A percentile compares a stretch with the other conserved stretches of the same genome.
phyloP scores from a whole-genome alignment of 2,113 vertebrate species.

The Strix aluco region DNA sequence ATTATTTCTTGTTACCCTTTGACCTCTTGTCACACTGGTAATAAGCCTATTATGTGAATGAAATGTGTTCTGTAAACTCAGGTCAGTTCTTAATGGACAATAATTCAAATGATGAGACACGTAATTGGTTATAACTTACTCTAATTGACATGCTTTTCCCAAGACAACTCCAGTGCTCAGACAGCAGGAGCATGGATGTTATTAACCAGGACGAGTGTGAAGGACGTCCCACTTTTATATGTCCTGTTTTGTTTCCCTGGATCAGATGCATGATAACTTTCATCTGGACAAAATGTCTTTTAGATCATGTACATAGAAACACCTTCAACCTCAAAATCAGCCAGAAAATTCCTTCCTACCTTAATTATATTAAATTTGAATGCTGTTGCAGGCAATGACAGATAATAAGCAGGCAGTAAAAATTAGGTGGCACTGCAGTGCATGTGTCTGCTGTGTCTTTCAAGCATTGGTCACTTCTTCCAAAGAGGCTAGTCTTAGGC shows the following conservation, averaged over 20 bases:
- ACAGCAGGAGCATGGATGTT: not conserved
- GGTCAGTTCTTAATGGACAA: conserved; percentile 43
- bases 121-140: conserved; percentile 33
- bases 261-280: not conserved
- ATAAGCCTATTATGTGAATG: not conserved
- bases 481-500: not conserved
- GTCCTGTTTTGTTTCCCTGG: not conserved
- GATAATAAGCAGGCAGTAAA: not conserved
- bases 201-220: conserved; percentile 33
- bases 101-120: conserved; percentile 39
- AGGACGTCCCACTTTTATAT: conserved; percentile 20
- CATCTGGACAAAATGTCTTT: not conserved
- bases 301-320: not conserved
- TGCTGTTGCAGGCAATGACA: not conserved
- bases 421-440: not conserved
- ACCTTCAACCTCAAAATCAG: not conserved
- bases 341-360: not conserved
- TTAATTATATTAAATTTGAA: not conserved
- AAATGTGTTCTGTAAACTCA: conserved; percentile 40
- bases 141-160: conserved; percentile 57
- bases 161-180: conserved; percentile 1
- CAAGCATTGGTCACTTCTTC: not conserved
- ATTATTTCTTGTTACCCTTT: not conserved
- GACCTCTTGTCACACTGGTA: not conserved
- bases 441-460: not conserved